Percentiles rank a stretch among this genome's conserved stretches.
Conservation (phyloP, 2,888 invertebrate genomes). For the Congeria kusceri region DNA sequence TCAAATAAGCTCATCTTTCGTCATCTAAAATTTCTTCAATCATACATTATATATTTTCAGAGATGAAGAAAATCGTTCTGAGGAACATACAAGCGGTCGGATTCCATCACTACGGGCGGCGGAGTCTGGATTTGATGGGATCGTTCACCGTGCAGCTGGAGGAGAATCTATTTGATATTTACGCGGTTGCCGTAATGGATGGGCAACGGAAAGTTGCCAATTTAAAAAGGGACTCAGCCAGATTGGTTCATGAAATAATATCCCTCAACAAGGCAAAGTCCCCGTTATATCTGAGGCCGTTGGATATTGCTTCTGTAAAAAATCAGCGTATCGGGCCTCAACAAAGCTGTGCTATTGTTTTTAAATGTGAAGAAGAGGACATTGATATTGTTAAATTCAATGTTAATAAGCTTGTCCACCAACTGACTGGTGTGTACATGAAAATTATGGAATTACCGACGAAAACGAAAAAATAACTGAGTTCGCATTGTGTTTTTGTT, state of each 20-base stretch:
- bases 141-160: background rate
- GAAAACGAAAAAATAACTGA: background rate
- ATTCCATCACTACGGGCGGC: background rate
- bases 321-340: too few relatives aligned
- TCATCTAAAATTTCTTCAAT: too few relatives aligned
- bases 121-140: background rate
- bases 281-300: background rate
- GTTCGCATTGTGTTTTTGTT: background rate
- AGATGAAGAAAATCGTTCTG: background rate
- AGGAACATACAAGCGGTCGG: background rate
- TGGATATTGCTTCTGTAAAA: background rate
- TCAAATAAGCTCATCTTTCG: background rate
- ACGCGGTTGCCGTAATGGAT: background rate
- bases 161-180: background rate
- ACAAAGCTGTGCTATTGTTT: conserved; percentile 2
- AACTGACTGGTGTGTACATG: conserved; percentile 2
- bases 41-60: too few relatives aligned
- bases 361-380: conserved; percentile 5
- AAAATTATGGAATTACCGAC: conserved; percentile 10
- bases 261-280: background rate
- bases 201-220: background rate
- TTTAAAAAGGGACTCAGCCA: background rate
- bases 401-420: too few relatives aligned
- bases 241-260: background rate
- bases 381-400: too few relatives aligned